Percentiles rank a stretch among this genome's conserved stretches.
phyloP scores from a whole-genome alignment of 2,888 invertebrate species.

The Phragmatobia fuliginosa region DNA sequence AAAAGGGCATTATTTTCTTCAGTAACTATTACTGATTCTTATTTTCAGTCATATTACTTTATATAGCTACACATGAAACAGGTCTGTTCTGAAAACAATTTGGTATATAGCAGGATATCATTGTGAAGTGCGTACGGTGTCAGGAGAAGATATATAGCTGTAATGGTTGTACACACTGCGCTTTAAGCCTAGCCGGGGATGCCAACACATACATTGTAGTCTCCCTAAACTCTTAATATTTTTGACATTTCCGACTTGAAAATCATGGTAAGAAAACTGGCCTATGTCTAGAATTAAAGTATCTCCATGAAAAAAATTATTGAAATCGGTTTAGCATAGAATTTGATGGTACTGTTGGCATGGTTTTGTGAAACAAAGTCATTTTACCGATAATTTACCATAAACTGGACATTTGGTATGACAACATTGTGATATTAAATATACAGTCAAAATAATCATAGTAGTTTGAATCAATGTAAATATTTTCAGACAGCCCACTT shows the following conservation, averaged over 20 bases:
- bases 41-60: background rate
- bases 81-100: conserved; percentile 20
- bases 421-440: too few species aligned
- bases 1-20: background rate
- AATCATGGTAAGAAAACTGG: too few species aligned
- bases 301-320: too few species aligned
- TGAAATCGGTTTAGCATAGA: too few species aligned
- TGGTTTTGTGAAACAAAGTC: too few species aligned
- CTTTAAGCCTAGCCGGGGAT: conserved; percentile 14
- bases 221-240: background rate
- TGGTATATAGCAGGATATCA: conserved; percentile 18
- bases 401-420: too few species aligned
- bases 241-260: too few species aligned
- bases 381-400: too few species aligned
- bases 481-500: conserved; percentile 4
- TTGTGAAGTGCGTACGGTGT: conserved; percentile 24
- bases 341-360: too few species aligned
- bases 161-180: conserved; percentile 10
- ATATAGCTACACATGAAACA: conserved; percentile 9
- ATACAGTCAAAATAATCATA: too few species aligned
- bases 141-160: conserved; percentile 32
- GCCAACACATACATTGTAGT: background rate
- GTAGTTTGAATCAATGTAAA: too few species aligned
- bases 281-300: too few species aligned
- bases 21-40: background rate